phyloP scores from a whole-genome alignment of 2,113 vertebrate genomes.

The Lipotes vexillifer region DNA sequence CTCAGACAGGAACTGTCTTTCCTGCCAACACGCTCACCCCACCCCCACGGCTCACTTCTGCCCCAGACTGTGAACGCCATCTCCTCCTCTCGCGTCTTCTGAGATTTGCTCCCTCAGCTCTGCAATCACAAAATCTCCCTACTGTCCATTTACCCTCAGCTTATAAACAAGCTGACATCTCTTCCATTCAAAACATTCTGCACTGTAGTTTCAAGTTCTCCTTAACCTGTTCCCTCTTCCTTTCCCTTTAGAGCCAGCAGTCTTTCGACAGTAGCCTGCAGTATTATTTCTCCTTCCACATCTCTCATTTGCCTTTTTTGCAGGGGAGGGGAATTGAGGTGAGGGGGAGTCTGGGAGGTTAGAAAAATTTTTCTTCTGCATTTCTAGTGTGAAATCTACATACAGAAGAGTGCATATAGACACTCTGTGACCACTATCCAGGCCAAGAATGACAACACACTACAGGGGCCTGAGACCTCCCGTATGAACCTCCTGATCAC shows the following conservation, averaged over 20 bases:
- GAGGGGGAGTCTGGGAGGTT: background rate
- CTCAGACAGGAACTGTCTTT: background rate
- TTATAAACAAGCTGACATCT: background rate
- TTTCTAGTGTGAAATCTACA: background rate
- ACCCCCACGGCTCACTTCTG: background rate
- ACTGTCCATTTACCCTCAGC: background rate
- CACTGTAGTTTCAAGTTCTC: background rate
- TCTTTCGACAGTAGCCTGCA: background rate
- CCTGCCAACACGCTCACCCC: background rate
- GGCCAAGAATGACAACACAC: background rate
- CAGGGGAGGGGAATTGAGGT: too few species aligned
- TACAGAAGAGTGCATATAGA: fast-evolving
- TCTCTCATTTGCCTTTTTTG: background rate
- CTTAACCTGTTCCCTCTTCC: background rate
- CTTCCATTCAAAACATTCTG: background rate
- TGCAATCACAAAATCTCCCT: background rate
- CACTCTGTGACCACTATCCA: too few species aligned
- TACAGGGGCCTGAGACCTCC: background rate
- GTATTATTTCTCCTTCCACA: background rate
- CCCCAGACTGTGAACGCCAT: background rate
- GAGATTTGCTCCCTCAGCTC: background rate
- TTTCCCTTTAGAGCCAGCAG: background rate
- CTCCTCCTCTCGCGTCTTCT: background rate
- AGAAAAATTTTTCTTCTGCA: background rate
- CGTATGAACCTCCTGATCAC: background rate